phyloP scores from a whole-genome alignment of 2,888 invertebrate genomes.

The Hypomecis punctinalis region DNA sequence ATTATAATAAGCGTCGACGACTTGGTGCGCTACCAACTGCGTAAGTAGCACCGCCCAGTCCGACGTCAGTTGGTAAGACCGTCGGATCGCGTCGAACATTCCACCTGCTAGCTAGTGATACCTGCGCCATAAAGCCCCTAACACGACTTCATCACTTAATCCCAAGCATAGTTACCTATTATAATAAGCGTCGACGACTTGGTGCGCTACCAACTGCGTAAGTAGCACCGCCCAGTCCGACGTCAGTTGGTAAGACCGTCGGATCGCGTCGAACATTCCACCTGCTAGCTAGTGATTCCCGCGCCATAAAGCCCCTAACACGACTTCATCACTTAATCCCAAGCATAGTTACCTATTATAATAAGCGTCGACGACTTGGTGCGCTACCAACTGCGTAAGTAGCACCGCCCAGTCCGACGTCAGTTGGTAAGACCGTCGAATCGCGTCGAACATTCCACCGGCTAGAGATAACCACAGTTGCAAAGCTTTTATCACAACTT shows the following conservation, averaged over 20 bases:
- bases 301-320: too few species aligned
- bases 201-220: conserved; percentile 96
- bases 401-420: conserved; percentile 98
- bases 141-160: too few species aligned
- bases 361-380: conserved; percentile 96
- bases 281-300: conserved; percentile 96
- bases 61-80: conserved; percentile 94
- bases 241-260: conserved; percentile 94
- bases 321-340: too few species aligned
- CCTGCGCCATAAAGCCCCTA: too few species aligned
- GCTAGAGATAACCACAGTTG: conserved; percentile 87
- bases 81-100: conserved; percentile 98
- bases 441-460: conserved; percentile 99
- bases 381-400: conserved; percentile 95
- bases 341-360: conserved; percentile 86
- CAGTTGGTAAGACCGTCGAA: conserved; percentile 94
- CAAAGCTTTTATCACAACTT: too few species aligned
- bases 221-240: conserved; percentile 98
- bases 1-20: conserved; percentile 96
- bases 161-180: conserved; percentile 89
- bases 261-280: conserved; percentile 98
- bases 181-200: conserved; percentile 96
- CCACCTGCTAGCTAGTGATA: conserved; percentile 96
- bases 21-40: conserved; percentile 96
- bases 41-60: conserved; percentile 98